phyloP scores from a whole-genome alignment of 2,888 invertebrate genomes.

The Sympetrum striolatum region DNA sequence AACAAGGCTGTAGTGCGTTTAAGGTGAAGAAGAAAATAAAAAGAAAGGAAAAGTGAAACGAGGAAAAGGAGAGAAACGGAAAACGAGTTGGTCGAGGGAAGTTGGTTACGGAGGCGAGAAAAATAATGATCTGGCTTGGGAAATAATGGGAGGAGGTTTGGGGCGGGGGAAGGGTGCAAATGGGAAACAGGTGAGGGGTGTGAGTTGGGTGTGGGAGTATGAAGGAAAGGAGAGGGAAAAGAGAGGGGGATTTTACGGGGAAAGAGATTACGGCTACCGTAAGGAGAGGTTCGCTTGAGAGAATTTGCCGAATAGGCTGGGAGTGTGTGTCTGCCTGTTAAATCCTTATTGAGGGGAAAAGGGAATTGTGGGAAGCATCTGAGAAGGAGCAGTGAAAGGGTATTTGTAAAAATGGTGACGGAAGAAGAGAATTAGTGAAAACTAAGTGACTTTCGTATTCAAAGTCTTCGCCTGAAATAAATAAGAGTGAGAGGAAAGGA shows the following conservation, averaged over 20 bases:
- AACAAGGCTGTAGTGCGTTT: background rate
- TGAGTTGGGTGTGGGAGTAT: background rate
- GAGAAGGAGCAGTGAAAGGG: background rate
- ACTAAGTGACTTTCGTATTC: background rate
- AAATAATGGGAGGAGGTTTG: background rate
- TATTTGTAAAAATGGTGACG: background rate
- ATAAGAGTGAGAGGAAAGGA: background rate
- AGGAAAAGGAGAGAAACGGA: background rate
- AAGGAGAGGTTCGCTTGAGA: background rate
- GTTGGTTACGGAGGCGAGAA: constrained; percentile 41
- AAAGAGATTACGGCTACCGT: background rate
- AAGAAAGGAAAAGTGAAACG: background rate
- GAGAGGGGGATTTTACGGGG: background rate
- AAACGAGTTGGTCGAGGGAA: background rate
- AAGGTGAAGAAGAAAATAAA: background rate
- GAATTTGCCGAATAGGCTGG: background rate
- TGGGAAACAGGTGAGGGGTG: background rate
- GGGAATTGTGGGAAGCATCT: background rate
- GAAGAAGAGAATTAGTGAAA: background rate
- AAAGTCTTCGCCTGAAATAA: background rate
- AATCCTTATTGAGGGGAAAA: background rate
- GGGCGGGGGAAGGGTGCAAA: background rate
- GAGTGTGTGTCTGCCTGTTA: background rate
- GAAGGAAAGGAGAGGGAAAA: background rate
- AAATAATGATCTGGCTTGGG: constrained; percentile 22